Evolutionary conservation across 2,113 vertebrate species (phyloP).

Genomic region (Oenanthe melanoleuca): DNA sequence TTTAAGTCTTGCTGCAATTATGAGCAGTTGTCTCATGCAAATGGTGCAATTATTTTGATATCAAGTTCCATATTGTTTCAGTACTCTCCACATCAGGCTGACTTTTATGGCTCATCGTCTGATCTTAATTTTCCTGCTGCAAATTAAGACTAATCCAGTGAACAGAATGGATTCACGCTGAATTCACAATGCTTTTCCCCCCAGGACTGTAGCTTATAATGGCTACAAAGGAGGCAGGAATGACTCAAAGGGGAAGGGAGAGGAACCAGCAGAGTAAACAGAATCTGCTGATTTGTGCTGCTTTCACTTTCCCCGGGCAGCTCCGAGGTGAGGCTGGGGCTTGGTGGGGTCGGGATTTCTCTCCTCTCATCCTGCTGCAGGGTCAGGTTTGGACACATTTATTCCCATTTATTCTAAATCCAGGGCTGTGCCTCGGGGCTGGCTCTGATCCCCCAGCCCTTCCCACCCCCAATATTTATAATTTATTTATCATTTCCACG

Average conservation of each 20-base stretch:
- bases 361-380: rapidly evolving
- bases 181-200: background rate
- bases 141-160: background rate
- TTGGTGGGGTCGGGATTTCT: background rate
- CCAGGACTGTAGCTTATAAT: background rate
- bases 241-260: background rate
- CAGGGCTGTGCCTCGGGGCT: too few relatives aligned
- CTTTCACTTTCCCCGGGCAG: background rate
- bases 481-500: rapidly evolving
- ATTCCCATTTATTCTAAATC: rapidly evolving
- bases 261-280: background rate
- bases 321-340: background rate
- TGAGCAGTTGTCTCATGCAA: background rate
- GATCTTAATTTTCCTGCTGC: background rate
- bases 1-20: conserved; percentile 6
- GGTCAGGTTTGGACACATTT: background rate
- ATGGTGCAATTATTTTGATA: background rate
- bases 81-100: background rate
- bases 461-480: rapidly evolving
- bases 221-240: background rate
- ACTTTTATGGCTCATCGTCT: background rate
- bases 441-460: background rate
- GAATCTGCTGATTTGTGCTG: background rate
- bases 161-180: background rate
- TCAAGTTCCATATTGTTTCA: background rate